Conservation (phyloP, 2,888 invertebrate species). For the Troides helena region DNA sequence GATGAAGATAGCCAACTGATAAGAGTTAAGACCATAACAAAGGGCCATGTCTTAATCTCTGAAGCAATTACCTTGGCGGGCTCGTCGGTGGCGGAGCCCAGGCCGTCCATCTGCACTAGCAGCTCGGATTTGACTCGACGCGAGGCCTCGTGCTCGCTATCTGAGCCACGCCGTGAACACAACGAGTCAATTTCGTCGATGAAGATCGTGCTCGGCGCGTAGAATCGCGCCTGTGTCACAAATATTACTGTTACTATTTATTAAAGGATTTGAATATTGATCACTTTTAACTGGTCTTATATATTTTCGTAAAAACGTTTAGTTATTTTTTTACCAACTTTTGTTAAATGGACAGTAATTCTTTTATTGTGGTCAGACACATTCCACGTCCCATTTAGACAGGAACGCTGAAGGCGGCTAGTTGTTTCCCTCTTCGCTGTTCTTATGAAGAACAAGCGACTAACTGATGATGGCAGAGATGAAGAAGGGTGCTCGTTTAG, state of each 20-base stretch:
- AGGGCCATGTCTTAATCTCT: neutral
- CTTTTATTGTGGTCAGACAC: no score
- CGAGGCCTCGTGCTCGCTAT: constrained; percentile 98
- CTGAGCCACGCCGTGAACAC: constrained; percentile 96
- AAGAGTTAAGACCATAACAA: neutral
- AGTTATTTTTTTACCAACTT: no score
- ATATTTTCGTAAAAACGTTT: no score
- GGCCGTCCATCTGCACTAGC: constrained; percentile 99
- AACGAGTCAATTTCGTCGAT: constrained; percentile 99
- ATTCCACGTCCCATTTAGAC: no score
- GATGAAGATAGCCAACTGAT: neutral
- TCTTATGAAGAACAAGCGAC: no score
- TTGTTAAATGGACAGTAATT: no score
- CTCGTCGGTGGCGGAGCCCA: constrained; percentile 85
- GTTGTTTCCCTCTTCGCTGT: no score
- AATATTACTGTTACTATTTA: neutral
- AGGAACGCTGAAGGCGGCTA: no score
- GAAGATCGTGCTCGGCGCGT: constrained; percentile 99
- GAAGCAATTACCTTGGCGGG: constrained; percentile 65
- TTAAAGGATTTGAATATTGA: neutral
- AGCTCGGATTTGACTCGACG: constrained; percentile 98
- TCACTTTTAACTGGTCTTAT: no score
- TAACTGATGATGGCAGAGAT: no score
- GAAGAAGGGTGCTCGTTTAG: no score
- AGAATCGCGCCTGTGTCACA: constrained; percentile 90